Percentiles rank a stretch among this genome's conserved stretches.
phyloP scores from a whole-genome alignment of 1,140 invertebrate genomes.

The Halotydeus destructor region DNA sequence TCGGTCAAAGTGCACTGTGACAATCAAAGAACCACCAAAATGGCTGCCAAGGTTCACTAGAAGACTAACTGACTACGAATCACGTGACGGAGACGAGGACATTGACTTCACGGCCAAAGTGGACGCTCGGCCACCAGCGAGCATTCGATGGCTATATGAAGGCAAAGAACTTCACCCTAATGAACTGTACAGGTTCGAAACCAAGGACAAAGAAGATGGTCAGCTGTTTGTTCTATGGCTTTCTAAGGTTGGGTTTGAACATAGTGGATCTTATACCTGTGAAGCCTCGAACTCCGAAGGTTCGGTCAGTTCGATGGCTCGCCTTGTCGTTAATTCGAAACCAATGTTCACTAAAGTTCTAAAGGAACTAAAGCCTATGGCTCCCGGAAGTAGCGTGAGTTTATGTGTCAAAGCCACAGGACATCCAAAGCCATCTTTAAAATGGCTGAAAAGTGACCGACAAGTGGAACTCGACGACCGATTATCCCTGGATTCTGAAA shows the following conservation, averaged over 20 bases:
- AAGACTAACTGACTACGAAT: slow-evolving; percentile 31
- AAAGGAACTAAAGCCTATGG: slow-evolving; percentile 6
- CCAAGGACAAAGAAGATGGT: slow-evolving; percentile 36
- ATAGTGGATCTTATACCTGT: slow-evolving; percentile 31
- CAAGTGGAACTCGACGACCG: too few species aligned
- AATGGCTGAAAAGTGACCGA: slow-evolving; percentile 50
- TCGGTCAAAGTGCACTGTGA: not conserved
- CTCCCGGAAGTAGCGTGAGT: slow-evolving; percentile 42
- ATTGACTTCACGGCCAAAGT: slow-evolving; percentile 52
- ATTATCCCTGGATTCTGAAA: too few species aligned
- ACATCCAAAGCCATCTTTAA: slow-evolving; percentile 23
- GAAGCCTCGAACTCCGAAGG: slow-evolving; percentile 36
- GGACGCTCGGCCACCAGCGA: slow-evolving; percentile 54
- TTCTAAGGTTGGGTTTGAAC: slow-evolving; percentile 28
- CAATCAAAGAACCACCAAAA: too few species aligned
- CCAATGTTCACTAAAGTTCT: slow-evolving; percentile 43
- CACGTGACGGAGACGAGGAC: slow-evolving; percentile 53
- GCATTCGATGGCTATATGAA: slow-evolving; percentile 45
- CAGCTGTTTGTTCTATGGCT: slow-evolving; percentile 44
- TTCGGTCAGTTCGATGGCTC: slow-evolving; percentile 38
- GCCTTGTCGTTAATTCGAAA: slow-evolving; percentile 44
- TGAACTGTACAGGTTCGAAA: slow-evolving; percentile 30
- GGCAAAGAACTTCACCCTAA: slow-evolving; percentile 33
- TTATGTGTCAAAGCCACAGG: slow-evolving; percentile 37
- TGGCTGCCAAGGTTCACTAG: not conserved